Percentiles rank a stretch among this genome's conserved stretches.
These are phyloP conservation scores for Melanargia galathea DNA, from an alignment of 2,888 invertebrate species.

Conservation along the genomic window DNA sequence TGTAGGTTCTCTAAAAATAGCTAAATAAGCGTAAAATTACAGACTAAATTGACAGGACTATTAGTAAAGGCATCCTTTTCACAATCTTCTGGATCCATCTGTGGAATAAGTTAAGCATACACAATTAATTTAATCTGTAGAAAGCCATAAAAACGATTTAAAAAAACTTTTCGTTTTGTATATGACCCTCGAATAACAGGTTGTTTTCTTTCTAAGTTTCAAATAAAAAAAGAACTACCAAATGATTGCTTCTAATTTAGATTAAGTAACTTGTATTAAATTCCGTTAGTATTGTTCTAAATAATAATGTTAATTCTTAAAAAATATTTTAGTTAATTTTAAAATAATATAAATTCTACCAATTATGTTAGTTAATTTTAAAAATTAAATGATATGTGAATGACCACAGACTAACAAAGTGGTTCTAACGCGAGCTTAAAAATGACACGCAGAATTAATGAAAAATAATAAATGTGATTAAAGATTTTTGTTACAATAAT, in stretches of 20 bases:
- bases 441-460: conserved; percentile 25
- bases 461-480: conserved; percentile 25
- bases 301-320: conserved; percentile 12
- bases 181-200: not conserved
- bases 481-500: conserved; percentile 27
- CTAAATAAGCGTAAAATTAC: not conserved
- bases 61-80: not conserved
- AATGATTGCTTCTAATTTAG: not conserved
- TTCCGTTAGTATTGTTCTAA: conserved; percentile 7
- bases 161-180: not conserved
- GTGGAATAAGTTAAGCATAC: too few relatives aligned
- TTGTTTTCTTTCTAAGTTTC: not conserved
- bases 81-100: not conserved
- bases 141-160: not conserved
- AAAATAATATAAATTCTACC: conserved; percentile 16
- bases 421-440: conserved; percentile 34
- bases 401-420: conserved; percentile 17
- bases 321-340: conserved; percentile 10
- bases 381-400: conserved; percentile 4
- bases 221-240: not conserved
- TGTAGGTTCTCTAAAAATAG: conserved; percentile 16
- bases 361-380: conserved; percentile 18
- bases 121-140: not conserved
- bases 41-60: not conserved
- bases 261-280: not conserved